phyloP scores from a whole-genome alignment of 2,113 vertebrate genomes.

The Hydrolagus affinis region DNA sequence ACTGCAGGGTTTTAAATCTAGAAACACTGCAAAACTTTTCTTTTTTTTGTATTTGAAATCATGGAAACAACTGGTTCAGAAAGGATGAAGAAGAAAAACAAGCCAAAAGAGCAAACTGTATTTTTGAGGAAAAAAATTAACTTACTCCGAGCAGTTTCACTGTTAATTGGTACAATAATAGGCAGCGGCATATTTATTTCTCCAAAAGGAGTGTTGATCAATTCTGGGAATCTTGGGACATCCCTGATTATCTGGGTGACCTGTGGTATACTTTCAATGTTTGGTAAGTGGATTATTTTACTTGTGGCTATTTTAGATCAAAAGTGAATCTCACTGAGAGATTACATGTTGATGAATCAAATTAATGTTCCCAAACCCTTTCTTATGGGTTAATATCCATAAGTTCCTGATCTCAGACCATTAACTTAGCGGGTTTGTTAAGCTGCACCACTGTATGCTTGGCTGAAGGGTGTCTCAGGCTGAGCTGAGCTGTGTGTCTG shows the following conservation, averaged over 20 bases:
- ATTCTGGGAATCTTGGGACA: constrained; percentile 70
- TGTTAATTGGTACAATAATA: constrained; percentile 72
- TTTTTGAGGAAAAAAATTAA: constrained; percentile 63
- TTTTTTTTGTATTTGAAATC: too few relatives aligned
- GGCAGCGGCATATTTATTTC: constrained; percentile 84
- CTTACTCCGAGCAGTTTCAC: constrained; percentile 57
- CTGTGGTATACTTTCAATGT: constrained; percentile 68
- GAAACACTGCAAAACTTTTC: too few relatives aligned
- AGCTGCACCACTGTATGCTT: too few relatives aligned
- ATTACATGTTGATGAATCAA: too few relatives aligned
- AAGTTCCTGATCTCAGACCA: too few relatives aligned
- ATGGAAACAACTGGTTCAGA: background rate
- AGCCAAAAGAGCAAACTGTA: constrained; percentile 45
- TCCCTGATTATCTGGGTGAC: constrained; percentile 70
- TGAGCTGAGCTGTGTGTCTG: too few relatives aligned
- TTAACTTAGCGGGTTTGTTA: too few relatives aligned
- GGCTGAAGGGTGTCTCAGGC: too few relatives aligned
- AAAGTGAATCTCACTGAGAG: background rate
- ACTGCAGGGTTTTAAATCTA: too few relatives aligned
- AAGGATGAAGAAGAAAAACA: constrained; percentile 37
- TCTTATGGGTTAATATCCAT: too few relatives aligned
- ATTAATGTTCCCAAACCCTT: too few relatives aligned
- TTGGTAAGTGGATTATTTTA: constrained; percentile 54
- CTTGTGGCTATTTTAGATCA: too few relatives aligned
- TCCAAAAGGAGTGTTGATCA: constrained; percentile 72